A percentile compares a stretch with the other conserved stretches of the same genome.
These are phyloP conservation scores for Aspidapion aeneum DNA, from an alignment of 2,888 invertebrate genomes.

Conservation along the genomic window DNA sequence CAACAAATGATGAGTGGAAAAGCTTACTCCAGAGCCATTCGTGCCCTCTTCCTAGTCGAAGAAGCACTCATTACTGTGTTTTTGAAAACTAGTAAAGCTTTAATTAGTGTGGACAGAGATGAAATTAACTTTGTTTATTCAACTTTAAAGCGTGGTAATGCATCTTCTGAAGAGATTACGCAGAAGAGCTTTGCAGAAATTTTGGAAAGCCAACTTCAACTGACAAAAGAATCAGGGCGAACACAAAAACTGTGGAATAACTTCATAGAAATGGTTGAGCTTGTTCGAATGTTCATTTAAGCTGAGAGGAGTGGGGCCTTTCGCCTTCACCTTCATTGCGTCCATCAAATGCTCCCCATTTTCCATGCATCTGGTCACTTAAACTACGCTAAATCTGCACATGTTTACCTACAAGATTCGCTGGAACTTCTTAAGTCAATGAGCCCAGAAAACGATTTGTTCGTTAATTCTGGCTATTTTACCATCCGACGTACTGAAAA, in stretches of 20 bases:
- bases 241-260: constrained; percentile 2
- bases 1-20: constrained; percentile 37
- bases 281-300: constrained; percentile 3
- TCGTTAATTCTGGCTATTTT: constrained; percentile 11
- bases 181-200: too few relatives aligned
- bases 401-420: constrained; percentile 1
- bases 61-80: background rate
- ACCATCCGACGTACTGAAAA: constrained; percentile 4
- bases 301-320: constrained; percentile 5
- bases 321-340: background rate
- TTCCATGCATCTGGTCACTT: constrained; percentile 8
- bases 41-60: constrained; percentile 9
- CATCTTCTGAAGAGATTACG: too few relatives aligned
- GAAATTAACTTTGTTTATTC: too few relatives aligned
- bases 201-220: too few relatives aligned
- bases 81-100: too few relatives aligned
- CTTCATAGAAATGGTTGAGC: constrained; percentile 2
- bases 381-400: background rate
- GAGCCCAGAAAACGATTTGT: constrained; percentile 11
- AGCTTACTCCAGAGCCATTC: constrained; percentile 24
- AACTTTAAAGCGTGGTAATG: too few relatives aligned
- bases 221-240: too few relatives aligned
- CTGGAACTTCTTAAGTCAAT: constrained; percentile 9
- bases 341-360: constrained; percentile 1
- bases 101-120: too few relatives aligned